A percentile compares a stretch with the other conserved stretches of the same genome.
Conservation (phyloP, 2,888 invertebrate species). For the Halictus ligatus region DNA sequence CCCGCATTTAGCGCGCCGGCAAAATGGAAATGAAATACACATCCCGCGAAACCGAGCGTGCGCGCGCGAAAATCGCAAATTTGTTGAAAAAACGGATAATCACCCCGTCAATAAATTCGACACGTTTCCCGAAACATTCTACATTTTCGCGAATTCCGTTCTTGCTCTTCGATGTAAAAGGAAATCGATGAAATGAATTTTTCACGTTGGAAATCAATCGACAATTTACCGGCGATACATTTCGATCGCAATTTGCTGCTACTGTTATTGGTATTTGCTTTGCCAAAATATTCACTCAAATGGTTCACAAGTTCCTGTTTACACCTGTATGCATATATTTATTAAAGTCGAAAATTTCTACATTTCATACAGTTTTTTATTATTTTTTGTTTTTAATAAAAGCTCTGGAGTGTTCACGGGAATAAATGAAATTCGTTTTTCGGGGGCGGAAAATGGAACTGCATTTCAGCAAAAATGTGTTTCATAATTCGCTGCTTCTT, state of each 20-base stretch:
- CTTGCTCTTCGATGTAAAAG: not conserved
- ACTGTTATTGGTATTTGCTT: not conserved
- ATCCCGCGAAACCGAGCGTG: not conserved
- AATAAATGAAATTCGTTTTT: not conserved
- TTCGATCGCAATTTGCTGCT: not conserved
- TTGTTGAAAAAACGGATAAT: not conserved
- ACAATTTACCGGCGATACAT: not conserved
- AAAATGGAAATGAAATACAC: conserved; percentile 10
- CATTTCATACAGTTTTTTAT: not conserved
- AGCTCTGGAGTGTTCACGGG: not conserved
- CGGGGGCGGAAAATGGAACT: not conserved
- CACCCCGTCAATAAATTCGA: not conserved
- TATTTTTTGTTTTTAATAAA: too few species aligned
- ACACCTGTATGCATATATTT: not conserved
- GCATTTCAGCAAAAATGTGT: not conserved
- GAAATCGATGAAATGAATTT: not conserved
- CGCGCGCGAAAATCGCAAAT: not conserved
- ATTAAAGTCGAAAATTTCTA: not conserved
- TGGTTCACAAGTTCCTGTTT: not conserved
- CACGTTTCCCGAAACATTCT: not conserved
- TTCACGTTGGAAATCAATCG: not conserved
- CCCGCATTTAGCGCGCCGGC: conserved; percentile 2
- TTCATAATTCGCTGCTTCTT: not conserved
- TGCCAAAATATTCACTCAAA: not conserved
- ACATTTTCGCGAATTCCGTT: too few species aligned